Percentiles rank a stretch among this genome's conserved stretches.
Conservation (phyloP, 2,888 invertebrate genomes). For the Leptopilina syphax region DNA sequence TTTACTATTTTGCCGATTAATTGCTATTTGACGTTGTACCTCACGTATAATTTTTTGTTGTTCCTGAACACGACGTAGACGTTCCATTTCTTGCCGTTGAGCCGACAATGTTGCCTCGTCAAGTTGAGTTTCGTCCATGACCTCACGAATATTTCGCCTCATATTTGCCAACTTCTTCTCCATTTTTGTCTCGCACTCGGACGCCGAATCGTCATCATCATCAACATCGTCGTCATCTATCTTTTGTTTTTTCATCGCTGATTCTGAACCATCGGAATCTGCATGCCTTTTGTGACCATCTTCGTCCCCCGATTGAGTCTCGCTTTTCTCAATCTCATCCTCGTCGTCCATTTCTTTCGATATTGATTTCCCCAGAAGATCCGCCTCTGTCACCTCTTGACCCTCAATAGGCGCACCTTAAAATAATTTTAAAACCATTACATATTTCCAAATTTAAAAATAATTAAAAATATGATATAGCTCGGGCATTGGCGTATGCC, state of each 20-base stretch:
- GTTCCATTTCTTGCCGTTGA: constrained; percentile 94
- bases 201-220: constrained; percentile 73
- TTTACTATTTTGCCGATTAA: constrained; percentile 84
- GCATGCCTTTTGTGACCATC: constrained; percentile 73
- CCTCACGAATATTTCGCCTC: constrained; percentile 93
- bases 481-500: too few relatives aligned
- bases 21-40: constrained; percentile 87
- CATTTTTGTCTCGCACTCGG: constrained; percentile 71
- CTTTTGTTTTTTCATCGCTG: constrained; percentile 70
- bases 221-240: constrained; percentile 74
- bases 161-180: constrained; percentile 80
- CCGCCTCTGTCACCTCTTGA: constrained; percentile 74
- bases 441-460: not conserved
- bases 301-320: constrained; percentile 66
- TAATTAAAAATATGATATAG: not conserved
- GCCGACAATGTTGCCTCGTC: constrained; percentile 95
- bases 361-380: constrained; percentile 69
- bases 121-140: constrained; percentile 94
- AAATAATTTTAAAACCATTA: constrained; percentile 22
- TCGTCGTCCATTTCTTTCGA: constrained; percentile 70
- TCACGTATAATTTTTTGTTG: constrained; percentile 90
- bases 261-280: constrained; percentile 69
- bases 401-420: constrained; percentile 74
- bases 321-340: constrained; percentile 68
- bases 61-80: constrained; percentile 89